Conservation (phyloP, 2,113 vertebrate genomes). For the Datnioides undecimradiatus region DNA sequence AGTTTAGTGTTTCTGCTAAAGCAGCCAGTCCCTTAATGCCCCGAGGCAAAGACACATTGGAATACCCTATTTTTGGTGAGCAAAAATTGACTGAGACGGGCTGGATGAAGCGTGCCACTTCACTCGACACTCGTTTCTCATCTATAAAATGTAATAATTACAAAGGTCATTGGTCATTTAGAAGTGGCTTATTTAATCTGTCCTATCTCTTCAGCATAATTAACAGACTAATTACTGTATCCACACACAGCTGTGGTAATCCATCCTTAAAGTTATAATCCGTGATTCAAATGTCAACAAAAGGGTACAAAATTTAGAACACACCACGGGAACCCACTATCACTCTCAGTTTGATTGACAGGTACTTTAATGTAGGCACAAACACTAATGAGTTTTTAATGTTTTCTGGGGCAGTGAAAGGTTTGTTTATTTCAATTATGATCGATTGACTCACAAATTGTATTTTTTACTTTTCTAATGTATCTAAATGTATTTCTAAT, state of each 20-base stretch:
- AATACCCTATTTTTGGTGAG: slow-evolving; percentile 80
- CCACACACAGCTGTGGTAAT: slow-evolving; percentile 46
- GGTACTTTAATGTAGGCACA: not conserved
- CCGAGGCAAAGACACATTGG: slow-evolving; percentile 76
- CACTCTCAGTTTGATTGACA: slow-evolving; percentile 5
- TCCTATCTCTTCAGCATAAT: slow-evolving; percentile 66
- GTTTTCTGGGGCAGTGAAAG: not conserved
- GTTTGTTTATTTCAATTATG: not conserved
- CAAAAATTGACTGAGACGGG: slow-evolving; percentile 68
- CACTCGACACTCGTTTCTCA: slow-evolving; percentile 53
- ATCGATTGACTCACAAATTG: not conserved
- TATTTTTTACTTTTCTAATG: not conserved
- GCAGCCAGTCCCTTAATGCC: slow-evolving; percentile 70
- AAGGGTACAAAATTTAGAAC: slow-evolving; percentile 16
- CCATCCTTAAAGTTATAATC: slow-evolving; percentile 24
- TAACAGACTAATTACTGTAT: slow-evolving; percentile 67
- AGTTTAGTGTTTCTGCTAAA: slow-evolving; percentile 70
- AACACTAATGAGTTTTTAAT: not conserved
- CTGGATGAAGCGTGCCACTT: slow-evolving; percentile 58
- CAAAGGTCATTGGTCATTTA: slow-evolving; percentile 69
- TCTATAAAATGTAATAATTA: slow-evolving; percentile 69
- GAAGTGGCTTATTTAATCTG: slow-evolving; percentile 62
- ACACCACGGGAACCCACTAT: not conserved
- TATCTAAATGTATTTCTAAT: not conserved
- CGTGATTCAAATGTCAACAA: slow-evolving; percentile 36